phyloP scores from a whole-genome alignment of 2,888 invertebrate species.

The Ischnura elegans region DNA sequence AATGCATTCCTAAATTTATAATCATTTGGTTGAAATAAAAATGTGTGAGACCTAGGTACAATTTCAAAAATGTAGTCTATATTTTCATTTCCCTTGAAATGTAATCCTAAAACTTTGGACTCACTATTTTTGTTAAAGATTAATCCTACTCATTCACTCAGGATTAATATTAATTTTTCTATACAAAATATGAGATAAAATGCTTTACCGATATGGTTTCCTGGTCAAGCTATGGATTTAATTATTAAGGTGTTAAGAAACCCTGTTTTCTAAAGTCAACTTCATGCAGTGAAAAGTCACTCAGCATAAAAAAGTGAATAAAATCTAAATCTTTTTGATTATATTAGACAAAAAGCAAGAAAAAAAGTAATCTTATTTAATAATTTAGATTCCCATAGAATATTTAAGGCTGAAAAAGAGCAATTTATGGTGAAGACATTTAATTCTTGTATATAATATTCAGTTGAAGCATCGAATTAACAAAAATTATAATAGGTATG shows the following conservation, averaged over 20 bases:
- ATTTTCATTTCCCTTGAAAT: neutral
- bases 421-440: neutral
- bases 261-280: slow-evolving; percentile 25
- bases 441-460: neutral
- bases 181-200: neutral
- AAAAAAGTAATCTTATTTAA: neutral
- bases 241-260: slow-evolving; percentile 11
- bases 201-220: slow-evolving; percentile 21
- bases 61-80: neutral
- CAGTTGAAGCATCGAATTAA: neutral
- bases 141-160: slow-evolving; percentile 29
- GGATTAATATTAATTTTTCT: neutral
- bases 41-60: neutral
- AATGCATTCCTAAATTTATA: neutral
- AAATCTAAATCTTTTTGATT: neutral
- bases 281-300: neutral
- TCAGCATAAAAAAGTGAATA: neutral
- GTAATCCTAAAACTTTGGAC: neutral
- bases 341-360: neutral
- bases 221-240: slow-evolving; percentile 38
- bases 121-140: neutral
- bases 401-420: neutral
- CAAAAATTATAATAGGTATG: neutral
- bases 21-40: neutral
- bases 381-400: neutral